These are phyloP conservation scores for Hassar affinis DNA, from an alignment of 2,113 vertebrate genomes.

Conservation along the genomic window DNA sequence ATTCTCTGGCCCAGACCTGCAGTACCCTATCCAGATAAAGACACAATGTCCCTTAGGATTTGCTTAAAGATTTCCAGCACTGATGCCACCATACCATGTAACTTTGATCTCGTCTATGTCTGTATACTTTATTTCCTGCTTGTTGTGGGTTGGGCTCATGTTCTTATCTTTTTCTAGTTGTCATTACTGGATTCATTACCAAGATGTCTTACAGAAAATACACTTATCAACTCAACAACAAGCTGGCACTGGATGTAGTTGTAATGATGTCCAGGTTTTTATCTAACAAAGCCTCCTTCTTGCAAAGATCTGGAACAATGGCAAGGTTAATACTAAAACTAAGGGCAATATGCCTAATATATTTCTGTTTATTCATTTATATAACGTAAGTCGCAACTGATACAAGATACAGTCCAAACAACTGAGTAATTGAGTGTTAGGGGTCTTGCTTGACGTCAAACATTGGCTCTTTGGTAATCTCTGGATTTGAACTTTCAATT, in stretches of 20 bases:
- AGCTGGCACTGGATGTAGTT: background rate
- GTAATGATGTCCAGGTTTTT: background rate
- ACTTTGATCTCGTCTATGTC: constrained; percentile 7
- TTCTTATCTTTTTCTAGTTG: constrained; percentile 28
- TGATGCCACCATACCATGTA: background rate
- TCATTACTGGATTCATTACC: constrained; percentile 31
- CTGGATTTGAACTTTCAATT: background rate
- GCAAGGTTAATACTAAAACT: background rate
- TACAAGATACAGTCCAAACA: background rate
- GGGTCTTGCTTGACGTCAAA: background rate
- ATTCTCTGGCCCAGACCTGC: background rate
- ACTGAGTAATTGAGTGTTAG: background rate
- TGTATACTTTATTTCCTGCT: constrained; percentile 18
- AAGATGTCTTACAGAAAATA: constrained; percentile 28
- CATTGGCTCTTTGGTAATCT: background rate
- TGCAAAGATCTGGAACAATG: constrained; percentile 3
- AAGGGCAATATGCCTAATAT: background rate
- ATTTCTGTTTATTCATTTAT: background rate
- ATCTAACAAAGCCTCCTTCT: background rate
- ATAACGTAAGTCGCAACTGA: background rate
- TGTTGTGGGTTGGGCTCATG: constrained; percentile 14
- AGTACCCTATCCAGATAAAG: background rate
- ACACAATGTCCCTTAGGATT: background rate
- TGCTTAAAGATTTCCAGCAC: constrained; percentile 20
- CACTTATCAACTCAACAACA: background rate